These are phyloP conservation scores for Hypomesus transpacificus DNA, from an alignment of 2,113 vertebrate species.

Conservation along the genomic window DNA sequence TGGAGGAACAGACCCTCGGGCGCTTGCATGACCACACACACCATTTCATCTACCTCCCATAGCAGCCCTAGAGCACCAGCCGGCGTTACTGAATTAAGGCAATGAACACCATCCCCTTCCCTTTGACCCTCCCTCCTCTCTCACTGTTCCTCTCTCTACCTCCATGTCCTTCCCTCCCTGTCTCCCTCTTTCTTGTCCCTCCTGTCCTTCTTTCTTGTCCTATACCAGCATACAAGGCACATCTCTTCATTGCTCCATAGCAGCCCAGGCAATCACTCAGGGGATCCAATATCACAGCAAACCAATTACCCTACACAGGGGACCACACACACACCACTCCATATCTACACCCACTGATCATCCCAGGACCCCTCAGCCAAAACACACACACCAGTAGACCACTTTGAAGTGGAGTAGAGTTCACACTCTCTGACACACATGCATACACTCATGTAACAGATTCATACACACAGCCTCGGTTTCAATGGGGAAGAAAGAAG, in stretches of 20 bases:
- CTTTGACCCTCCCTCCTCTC: not conserved
- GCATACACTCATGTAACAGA: not conserved
- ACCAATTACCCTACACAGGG: conserved; percentile 40
- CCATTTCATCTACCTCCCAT: not conserved
- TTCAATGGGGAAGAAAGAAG: not conserved
- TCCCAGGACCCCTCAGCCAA: not conserved
- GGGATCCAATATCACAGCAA: conserved; percentile 43
- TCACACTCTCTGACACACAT: not conserved
- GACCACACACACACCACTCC: conserved; percentile 2
- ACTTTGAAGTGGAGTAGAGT: not conserved
- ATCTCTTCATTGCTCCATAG: conserved; percentile 21
- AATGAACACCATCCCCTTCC: not conserved
- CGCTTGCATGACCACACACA: conserved; percentile 25
- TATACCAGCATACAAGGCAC: conserved; percentile 20
- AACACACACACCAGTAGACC: conserved; percentile 16
- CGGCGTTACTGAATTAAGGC: conserved; percentile 31
- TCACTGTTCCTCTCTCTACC: not conserved
- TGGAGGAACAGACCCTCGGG: conserved; percentile 38
- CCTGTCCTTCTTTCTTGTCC: conserved; percentile 7
- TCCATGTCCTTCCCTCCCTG: not conserved
- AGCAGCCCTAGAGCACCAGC: conserved; percentile 24
- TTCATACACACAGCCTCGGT: not conserved
- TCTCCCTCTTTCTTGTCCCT: conserved; percentile 11
- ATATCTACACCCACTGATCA: not conserved
- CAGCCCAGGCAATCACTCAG: conserved; percentile 37